phyloP scores from a whole-genome alignment of 2,113 vertebrate genomes.

The Tiliqua scincoides region DNA sequence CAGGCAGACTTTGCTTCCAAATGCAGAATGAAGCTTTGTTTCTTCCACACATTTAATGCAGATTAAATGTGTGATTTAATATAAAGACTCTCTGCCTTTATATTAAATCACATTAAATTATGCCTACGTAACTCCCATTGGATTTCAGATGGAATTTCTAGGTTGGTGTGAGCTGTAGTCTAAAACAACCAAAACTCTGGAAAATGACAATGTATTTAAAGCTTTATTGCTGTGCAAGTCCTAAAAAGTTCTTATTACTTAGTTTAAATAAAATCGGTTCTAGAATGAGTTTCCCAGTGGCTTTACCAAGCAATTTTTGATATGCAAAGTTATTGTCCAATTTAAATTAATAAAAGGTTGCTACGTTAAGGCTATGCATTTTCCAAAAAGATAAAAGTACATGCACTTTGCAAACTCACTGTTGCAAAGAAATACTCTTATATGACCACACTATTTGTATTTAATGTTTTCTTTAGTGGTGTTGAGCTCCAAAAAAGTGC shows the following conservation, averaged over 20 bases:
- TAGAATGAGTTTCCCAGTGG: conserved; percentile 16
- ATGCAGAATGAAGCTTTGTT: too few species aligned
- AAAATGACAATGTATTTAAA: neutral
- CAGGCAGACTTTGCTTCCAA: too few species aligned
- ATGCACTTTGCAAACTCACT: conserved; percentile 54
- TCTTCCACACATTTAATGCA: neutral
- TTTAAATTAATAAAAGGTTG: conserved; percentile 37
- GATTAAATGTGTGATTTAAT: neutral
- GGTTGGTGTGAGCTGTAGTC: too few species aligned
- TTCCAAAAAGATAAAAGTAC: conserved; percentile 65
- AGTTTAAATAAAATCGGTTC: conserved; percentile 8
- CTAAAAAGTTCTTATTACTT: conserved; percentile 34
- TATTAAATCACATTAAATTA: neutral
- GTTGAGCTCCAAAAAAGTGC: conserved; percentile 49
- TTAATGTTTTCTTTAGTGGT: conserved; percentile 54
- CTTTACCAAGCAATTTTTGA: neutral
- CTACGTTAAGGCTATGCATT: conserved; percentile 46
- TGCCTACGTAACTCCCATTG: neutral
- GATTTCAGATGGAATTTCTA: neutral
- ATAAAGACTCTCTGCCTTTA: neutral
- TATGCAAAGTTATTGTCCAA: conserved; percentile 9
- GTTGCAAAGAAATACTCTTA: conserved; percentile 61
- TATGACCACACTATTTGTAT: conserved; percentile 50
- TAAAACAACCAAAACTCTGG: neutral
- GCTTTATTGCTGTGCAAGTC: neutral